Conservation (phyloP, 1,140 invertebrate genomes). For the Pentalonia nigronervosa region DNA sequence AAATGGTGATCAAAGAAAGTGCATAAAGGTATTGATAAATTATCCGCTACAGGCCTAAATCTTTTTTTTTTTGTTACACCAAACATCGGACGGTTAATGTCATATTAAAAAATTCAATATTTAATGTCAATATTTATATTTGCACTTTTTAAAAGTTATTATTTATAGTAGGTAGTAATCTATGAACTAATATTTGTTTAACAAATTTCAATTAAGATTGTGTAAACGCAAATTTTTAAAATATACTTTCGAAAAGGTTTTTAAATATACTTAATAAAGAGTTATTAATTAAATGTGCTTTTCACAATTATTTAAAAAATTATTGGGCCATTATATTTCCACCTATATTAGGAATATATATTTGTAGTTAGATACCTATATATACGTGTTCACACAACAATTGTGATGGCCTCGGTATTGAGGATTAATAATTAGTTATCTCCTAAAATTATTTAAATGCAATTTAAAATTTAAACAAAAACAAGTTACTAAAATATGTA, state of each 20-base stretch:
- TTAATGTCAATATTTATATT: not conserved
- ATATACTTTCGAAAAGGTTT: not conserved
- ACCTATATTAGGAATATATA: not conserved
- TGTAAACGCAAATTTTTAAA: not conserved
- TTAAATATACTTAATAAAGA: not conserved
- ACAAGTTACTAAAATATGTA: not conserved
- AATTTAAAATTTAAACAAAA: not conserved
- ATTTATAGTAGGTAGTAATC: not conserved
- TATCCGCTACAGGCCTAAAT: not conserved
- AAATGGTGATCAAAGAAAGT: not conserved
- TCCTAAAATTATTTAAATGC: not conserved
- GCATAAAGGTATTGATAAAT: not conserved
- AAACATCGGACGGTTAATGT: not conserved
- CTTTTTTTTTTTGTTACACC: not conserved
- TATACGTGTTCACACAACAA: not conserved
- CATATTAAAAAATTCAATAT: not conserved
- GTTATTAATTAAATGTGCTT: not conserved
- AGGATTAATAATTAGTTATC: not conserved
- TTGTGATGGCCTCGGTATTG: not conserved
- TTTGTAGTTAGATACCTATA: not conserved
- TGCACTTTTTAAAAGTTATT: not conserved
- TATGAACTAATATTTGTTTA: too few species aligned
- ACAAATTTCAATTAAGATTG: too few species aligned
- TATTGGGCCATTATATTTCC: not conserved
- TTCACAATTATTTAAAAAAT: not conserved